These are phyloP conservation scores for Auanema sp. DNA, from an alignment of 2,888 invertebrate genomes.

Conservation along the genomic window DNA sequence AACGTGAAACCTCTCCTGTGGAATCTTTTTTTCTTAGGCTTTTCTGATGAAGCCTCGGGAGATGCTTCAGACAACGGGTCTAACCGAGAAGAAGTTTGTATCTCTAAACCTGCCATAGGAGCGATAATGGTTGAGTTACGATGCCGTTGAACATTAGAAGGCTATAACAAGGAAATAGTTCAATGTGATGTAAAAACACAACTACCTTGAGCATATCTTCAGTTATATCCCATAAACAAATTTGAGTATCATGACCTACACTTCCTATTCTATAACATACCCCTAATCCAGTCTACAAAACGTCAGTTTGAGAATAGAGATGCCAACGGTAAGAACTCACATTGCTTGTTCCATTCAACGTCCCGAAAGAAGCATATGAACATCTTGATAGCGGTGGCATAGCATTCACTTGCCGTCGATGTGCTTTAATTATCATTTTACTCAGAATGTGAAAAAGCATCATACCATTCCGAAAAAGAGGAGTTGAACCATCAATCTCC, in stretches of 20 bases:
- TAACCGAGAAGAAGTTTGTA: constrained; percentile 24
- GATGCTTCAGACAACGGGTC: constrained; percentile 64
- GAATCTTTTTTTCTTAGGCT: constrained; percentile 39
- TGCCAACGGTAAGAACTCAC: constrained; percentile 4
- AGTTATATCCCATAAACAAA: constrained; percentile 97
- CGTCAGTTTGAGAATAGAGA: not conserved
- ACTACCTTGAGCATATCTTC: constrained; percentile 76
- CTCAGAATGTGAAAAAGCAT: not conserved
- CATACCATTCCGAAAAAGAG: not conserved
- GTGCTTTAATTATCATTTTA: not conserved
- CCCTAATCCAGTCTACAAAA: constrained; percentile 18
- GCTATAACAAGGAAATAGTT: constrained; percentile 68
- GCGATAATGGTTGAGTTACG: constrained; percentile 43
- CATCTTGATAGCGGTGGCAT: constrained; percentile 31
- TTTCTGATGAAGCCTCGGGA: constrained; percentile 60
- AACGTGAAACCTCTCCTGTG: constrained; percentile 28
- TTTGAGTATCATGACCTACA: constrained; percentile 88
- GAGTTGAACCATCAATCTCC: not conserved
- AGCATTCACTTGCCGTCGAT: constrained; percentile 17
- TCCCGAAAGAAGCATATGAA: constrained; percentile 36
- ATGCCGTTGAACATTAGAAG: constrained; percentile 64
- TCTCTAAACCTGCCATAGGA: constrained; percentile 31
- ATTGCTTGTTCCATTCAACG: constrained; percentile 23
- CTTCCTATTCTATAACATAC: constrained; percentile 55
- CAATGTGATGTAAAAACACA: not conserved